Evolutionary conservation across 2,888 invertebrate species (phyloP).

Genomic region (Byasa hedistus): DNA sequence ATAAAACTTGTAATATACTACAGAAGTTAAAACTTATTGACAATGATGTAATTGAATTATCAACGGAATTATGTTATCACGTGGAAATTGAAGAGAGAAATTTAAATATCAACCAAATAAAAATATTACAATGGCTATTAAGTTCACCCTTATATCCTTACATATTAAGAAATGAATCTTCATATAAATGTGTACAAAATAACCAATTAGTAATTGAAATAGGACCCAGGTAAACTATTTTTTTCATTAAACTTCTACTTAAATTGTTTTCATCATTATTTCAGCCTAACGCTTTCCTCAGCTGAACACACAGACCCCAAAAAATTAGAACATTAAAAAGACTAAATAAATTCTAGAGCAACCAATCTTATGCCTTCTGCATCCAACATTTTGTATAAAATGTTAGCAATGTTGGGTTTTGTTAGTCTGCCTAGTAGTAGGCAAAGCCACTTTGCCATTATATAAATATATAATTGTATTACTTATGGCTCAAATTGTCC

Average conservation of each 20-base stretch:
- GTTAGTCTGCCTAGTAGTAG: no score
- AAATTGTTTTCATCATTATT: neutral
- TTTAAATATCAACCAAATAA: constrained; percentile 81
- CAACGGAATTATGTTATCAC: constrained; percentile 91
- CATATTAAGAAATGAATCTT: constrained; percentile 77
- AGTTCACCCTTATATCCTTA: constrained; percentile 84
- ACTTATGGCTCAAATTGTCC: no score
- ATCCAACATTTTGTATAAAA: no score
- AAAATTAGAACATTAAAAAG: no score
- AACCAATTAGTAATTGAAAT: constrained; percentile 86
- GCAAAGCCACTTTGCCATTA: no score
- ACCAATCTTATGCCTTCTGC: no score
- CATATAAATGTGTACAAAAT: constrained; percentile 62
- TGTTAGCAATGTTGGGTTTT: no score
- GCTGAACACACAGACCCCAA: no score
- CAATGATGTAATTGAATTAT: constrained; percentile 71
- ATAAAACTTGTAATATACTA: constrained; percentile 80
- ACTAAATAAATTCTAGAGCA: no score
- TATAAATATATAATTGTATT: no score
- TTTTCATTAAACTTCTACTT: constrained; percentile 1
- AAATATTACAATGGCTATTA: constrained; percentile 88
- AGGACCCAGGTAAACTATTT: constrained; percentile 86
- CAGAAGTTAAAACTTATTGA: constrained; percentile 74
- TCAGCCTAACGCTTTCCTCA: neutral
- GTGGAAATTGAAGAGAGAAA: constrained; percentile 80